Base-by-base conservation (phyloP, 2,797 vertebrate species). In the Iguana delicatissima region DNA sequence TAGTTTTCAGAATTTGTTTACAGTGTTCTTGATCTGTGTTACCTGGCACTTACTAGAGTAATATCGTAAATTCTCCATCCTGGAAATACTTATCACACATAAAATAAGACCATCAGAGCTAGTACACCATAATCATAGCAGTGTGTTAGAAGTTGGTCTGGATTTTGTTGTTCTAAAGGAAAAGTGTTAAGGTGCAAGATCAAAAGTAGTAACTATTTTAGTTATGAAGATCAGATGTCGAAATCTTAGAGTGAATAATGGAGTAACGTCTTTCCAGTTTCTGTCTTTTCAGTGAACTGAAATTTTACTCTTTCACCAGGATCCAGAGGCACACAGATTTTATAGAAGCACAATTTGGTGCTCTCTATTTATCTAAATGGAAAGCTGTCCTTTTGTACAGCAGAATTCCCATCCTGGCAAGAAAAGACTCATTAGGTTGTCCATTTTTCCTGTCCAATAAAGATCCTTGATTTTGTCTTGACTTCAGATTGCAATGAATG, bases 401-500 rank as follows among this genome's bases (percentile, higher is more conserved):
- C 42, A 46, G 42, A 46, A 46, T 46, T 46, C 42, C 42, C 42
- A 46, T 46, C 42, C 42, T 46, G 42, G 42, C 42, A 46, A 46
- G 42, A 46, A 46, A 46, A 46, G 42, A 46, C 42, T 46, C 42
- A 46, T 46, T 46, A 46, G 42, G 42, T 29, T 89, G 22, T 38
- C 69, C 8, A 20, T 82, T 74, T 82, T 74, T 89, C 81, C 7
- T 64, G 38, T 4, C 42, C 1, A 64, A 59, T 84, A 29, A 83
- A 89, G 62, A 42, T 64, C 20, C 55, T 64, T 82, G 16, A 59
- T 76, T 73, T 57, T 59, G 38, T 74, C 35, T 89, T 29, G 35
- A 83, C 55, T 88, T 72, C 67, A 67, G n/a, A 89, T 73, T 59
- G 5, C 80, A 83, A 52, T 83, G 26, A 83, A 62, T 84, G 13